phyloP scores from a whole-genome alignment of 2,888 invertebrate genomes.

The Charanyca ferruginea region DNA sequence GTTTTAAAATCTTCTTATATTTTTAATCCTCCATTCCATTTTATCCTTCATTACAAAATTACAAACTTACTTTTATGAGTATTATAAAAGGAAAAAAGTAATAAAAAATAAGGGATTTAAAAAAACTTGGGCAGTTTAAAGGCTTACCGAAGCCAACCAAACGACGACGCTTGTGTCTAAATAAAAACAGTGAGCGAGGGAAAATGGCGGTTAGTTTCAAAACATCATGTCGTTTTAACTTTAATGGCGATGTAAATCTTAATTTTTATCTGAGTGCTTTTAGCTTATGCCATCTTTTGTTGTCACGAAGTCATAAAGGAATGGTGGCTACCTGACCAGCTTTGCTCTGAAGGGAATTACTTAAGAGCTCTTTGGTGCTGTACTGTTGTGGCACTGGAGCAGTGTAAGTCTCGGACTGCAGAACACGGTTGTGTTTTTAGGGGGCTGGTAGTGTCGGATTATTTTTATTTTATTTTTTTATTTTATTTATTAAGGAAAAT shows the following conservation, averaged over 20 bases:
- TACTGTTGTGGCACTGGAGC: too few species aligned
- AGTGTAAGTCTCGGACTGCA: too few species aligned
- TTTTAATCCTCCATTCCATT: background rate
- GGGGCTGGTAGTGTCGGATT: too few species aligned
- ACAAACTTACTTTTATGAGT: conserved; percentile 22
- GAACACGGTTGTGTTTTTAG: too few species aligned
- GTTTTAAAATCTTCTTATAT: conserved; percentile 3
- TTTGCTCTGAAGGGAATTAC: background rate
- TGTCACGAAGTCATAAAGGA: conserved; percentile 2
- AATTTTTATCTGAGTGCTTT: conserved; percentile 17
- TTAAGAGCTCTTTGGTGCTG: too few species aligned
- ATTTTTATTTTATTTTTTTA: too few species aligned
- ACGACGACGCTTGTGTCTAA: conserved; percentile 6
- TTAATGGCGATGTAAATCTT: conserved; percentile 19
- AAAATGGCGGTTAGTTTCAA: conserved; percentile 12
- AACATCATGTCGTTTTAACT: conserved; percentile 29
- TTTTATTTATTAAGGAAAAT: too few species aligned
- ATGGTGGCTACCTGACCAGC: background rate
- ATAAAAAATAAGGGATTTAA: conserved; percentile 47
- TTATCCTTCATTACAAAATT: conserved; percentile 7
- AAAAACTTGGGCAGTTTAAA: conserved; percentile 40
- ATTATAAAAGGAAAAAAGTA: conserved; percentile 11
- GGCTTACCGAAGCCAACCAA: conserved; percentile 36
- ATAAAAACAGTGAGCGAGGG: conserved; percentile 15
- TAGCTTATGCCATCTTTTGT: conserved; percentile 12